Evolutionary conservation across 2,888 invertebrate species (phyloP).

Genomic region (Biston stratarius): DNA sequence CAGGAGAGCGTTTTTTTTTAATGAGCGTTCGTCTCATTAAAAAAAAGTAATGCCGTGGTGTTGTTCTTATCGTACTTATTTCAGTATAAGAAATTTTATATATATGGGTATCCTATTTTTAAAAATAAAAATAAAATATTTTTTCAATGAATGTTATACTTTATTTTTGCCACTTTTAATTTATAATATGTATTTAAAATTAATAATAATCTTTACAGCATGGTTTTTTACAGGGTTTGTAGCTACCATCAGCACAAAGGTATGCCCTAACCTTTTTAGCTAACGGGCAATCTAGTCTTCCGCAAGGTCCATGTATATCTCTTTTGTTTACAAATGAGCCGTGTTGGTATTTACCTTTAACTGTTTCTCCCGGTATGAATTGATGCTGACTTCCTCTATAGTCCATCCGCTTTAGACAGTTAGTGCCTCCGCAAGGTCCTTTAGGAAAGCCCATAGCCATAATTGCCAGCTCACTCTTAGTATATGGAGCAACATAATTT

Average conservation of each 20-base stretch:
- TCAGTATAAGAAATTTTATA: too few relatives aligned
- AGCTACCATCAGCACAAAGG: constrained; percentile 73
- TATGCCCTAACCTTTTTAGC: constrained; percentile 75
- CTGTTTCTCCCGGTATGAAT: constrained; percentile 73
- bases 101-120: too few relatives aligned
- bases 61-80: too few relatives aligned
- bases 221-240: constrained; percentile 78
- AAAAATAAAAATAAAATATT: too few relatives aligned
- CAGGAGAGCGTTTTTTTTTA: too few relatives aligned
- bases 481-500: constrained; percentile 76
- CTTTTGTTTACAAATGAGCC: constrained; percentile 79
- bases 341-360: constrained; percentile 76
- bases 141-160: too few relatives aligned
- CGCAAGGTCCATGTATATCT: constrained; percentile 81
- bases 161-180: constrained; percentile 10
- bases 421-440: constrained; percentile 82
- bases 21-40: too few relatives aligned
- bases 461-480: constrained; percentile 73
- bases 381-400: constrained; percentile 79
- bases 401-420: constrained; percentile 79
- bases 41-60: too few relatives aligned
- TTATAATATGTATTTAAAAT: neutral
- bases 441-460: constrained; percentile 83
- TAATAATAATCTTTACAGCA: constrained; percentile 75
- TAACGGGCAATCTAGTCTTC: constrained; percentile 78